Evolutionary conservation across 2,113 vertebrate species (phyloP), one percentile per base, ranked within the genome.

Genomic region (Rhodinocichla rosea): DNA sequence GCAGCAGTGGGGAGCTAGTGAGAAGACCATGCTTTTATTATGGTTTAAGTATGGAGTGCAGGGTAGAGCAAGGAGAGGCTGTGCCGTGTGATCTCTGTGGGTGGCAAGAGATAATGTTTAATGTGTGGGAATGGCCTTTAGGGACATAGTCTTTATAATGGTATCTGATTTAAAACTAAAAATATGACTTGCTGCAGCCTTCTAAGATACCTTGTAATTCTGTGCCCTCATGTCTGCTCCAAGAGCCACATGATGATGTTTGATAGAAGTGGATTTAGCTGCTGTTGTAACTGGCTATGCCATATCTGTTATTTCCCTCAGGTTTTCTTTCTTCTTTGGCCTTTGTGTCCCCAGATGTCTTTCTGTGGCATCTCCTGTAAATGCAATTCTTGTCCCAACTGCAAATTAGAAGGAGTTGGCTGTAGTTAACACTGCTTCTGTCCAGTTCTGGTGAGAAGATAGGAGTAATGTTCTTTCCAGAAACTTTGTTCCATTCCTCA

Each of bases 81-180:
- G 37, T 86, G 73, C 67, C 11, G 2, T 35, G 26, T 89, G 84
- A 90, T 83, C 69, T 73, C 81, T 78, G 85, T 75, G 79, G 94
- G 92, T 95, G 73, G 67, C 75, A 94, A 50, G 93, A 82, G 69
- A 90, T 94, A 81, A 55, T 91, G 63, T 91, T 89, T 79, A 84
- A 44, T 91, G 62, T 78, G 67, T 96, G 77, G 68, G 80, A 92
- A 82, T 83, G 90, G 83, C 68, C 89, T 94, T 95, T 26, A 90
- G 83, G 81, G 95, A 94, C 89, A 62, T 42, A 5, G 4, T 90
- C 52, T 84, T 94, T 89, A 83, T 95, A 85, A 64, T 49, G 59
- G 22, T 89, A 60, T 96, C 89, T 97, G 68, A 90, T 96, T 86
- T 87, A 84, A 89, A 94, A 74, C 87, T 95, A 90, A 77, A 97